Evolutionary conservation across 2,888 invertebrate genomes (phyloP).

Genomic region (Congeria kusceri): DNA sequence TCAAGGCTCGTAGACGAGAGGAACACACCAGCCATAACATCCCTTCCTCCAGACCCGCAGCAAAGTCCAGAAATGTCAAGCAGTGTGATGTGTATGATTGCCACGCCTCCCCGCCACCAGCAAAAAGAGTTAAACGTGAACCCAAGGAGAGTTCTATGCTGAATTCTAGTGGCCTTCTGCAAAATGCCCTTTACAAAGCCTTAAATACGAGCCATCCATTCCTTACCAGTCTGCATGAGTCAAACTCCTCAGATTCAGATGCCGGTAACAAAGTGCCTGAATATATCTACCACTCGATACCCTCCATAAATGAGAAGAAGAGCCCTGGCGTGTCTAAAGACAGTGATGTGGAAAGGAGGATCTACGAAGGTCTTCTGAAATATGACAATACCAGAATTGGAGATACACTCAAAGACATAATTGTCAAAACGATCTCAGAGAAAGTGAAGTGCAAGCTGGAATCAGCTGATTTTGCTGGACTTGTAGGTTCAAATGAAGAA

Average conservation of each 20-base stretch:
- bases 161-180: conserved; percentile 28
- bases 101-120: background rate
- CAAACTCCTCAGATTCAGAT: conserved; percentile 39
- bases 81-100: background rate
- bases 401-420: conserved; percentile 93
- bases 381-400: conserved; percentile 81
- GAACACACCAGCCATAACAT: background rate
- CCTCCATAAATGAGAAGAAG: background rate
- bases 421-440: conserved; percentile 96
- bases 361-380: conserved; percentile 68
- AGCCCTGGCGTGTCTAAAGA: background rate
- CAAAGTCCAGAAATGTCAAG: background rate
- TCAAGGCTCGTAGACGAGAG: conserved; percentile 28
- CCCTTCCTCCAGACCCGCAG: background rate
- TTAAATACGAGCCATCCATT: conserved; percentile 32
- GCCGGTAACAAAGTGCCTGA: conserved; percentile 11
- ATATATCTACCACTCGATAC: conserved; percentile 2
- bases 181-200: conserved; percentile 34
- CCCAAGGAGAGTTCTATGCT: conserved; percentile 3
- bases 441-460: conserved; percentile 86
- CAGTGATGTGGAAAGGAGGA: conserved; percentile 90
- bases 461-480: conserved; percentile 54
- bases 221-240: conserved; percentile 14
- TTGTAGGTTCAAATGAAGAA: conserved; percentile 46
- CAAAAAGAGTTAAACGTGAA: conserved; percentile 31